Evolutionary conservation across 2,113 vertebrate genomes (phyloP).

Genomic region (Anseranas semipalmata): DNA sequence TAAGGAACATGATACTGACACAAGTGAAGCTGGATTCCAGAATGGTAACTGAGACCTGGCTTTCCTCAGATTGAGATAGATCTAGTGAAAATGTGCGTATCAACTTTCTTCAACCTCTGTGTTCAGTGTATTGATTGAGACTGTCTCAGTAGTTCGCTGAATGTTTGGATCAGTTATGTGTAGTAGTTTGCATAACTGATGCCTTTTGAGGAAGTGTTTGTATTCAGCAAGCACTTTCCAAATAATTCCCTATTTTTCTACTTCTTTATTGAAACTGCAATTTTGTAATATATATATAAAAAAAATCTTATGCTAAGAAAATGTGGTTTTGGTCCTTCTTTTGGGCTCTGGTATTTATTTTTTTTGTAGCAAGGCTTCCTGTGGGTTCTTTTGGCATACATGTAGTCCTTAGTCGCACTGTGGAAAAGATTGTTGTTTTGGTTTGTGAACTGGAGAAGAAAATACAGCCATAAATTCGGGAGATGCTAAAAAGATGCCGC

Average conservation of each 20-base stretch:
- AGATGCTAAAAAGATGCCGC: background rate
- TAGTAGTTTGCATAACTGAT: background rate
- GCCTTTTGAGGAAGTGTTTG: slow-evolving; percentile 10
- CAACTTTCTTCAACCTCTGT: background rate
- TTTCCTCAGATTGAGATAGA: background rate
- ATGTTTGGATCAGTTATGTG: background rate
- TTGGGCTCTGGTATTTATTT: background rate
- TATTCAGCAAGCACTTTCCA: slow-evolving; percentile 33
- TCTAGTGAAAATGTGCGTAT: background rate
- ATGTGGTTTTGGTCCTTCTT: background rate
- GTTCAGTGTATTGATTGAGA: background rate
- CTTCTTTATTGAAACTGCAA: slow-evolving; percentile 45
- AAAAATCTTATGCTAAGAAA: slow-evolving; percentile 15
- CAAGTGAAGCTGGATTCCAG: slow-evolving; percentile 77
- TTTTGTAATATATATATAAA: slow-evolving; percentile 54
- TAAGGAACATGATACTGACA: slow-evolving; percentile 88
- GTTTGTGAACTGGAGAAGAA: background rate
- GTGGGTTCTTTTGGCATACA: background rate
- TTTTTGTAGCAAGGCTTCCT: background rate
- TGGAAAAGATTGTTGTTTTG: background rate
- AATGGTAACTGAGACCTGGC: slow-evolving; percentile 49
- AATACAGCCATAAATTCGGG: background rate
- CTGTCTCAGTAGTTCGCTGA: slow-evolving; percentile 5
- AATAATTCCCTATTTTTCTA: slow-evolving; percentile 62
- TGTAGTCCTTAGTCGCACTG: background rate